Percentiles rank a stretch among this genome's conserved stretches.
Conservation (phyloP, 2,888 invertebrate genomes). For the Dioctria linearis region DNA sequence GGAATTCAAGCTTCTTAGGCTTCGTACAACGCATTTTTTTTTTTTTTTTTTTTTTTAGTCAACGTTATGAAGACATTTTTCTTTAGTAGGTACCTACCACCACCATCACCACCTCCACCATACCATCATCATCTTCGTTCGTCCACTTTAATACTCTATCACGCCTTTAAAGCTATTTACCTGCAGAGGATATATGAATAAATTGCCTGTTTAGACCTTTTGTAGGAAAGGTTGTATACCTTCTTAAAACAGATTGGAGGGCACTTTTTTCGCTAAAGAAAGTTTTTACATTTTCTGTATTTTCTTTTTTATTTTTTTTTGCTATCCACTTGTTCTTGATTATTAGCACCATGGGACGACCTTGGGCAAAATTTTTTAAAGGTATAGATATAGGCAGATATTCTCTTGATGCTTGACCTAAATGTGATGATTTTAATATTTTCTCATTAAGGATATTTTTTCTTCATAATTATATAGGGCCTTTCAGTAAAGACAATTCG, state of each 20-base stretch:
- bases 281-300: not conserved
- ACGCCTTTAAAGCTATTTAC: not conserved
- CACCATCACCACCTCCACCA: not conserved
- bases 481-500: no score
- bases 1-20: not conserved
- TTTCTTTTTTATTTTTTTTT: not conserved
- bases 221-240: not conserved
- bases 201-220: constrained; percentile 25
- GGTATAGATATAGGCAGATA: not conserved
- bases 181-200: constrained; percentile 29
- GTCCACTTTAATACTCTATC: constrained; percentile 26
- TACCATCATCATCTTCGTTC: not conserved
- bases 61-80: constrained; percentile 45
- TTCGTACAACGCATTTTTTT: not conserved
- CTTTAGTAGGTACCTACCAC: not conserved
- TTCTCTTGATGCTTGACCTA: constrained; percentile 8
- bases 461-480: no score
- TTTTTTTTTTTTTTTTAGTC: not conserved
- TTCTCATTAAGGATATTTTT: not conserved
- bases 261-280: not conserved
- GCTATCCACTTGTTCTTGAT: constrained; percentile 36
- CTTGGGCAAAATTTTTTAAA: not conserved
- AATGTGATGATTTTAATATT: constrained; percentile 11
- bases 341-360: constrained; percentile 8
- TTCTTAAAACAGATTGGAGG: not conserved